Percentiles rank a stretch among this genome's conserved stretches.
These are phyloP conservation scores for Ifrita kowaldi DNA, from an alignment of 2,113 vertebrate genomes.

Conservation along the genomic window DNA sequence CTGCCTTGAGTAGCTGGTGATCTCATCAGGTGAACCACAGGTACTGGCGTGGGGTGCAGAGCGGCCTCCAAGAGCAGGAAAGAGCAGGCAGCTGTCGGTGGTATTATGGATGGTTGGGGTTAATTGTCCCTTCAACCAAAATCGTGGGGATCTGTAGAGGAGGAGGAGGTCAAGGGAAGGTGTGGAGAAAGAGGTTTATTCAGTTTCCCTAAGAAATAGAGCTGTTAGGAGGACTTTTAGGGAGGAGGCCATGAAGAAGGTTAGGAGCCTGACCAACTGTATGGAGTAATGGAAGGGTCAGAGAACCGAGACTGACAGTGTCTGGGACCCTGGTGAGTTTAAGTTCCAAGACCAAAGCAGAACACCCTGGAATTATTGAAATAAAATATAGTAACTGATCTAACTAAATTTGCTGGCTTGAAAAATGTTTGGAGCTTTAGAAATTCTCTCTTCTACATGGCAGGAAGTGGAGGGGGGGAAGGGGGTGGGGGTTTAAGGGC, in stretches of 20 bases:
- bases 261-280: not conserved
- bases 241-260: not conserved
- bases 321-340: not conserved
- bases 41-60: not conserved
- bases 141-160: not conserved
- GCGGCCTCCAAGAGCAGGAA: not conserved
- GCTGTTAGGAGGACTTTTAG: not conserved
- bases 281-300: not conserved
- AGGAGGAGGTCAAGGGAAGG: not conserved
- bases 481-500: no score
- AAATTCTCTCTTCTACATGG: not conserved
- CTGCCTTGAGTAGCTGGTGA: not conserved
- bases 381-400: not conserved
- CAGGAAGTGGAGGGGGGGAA: not conserved
- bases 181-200: not conserved
- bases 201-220: not conserved
- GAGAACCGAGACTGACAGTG: not conserved
- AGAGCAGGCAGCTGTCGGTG: not conserved
- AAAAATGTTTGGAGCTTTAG: not conserved
- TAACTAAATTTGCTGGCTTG: not conserved
- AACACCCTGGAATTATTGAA: not conserved
- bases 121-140: not conserved
- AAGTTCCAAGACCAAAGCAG: not conserved
- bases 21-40: not conserved
- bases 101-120: not conserved